A percentile compares a stretch with the other conserved stretches of the same genome.
phyloP scores from a whole-genome alignment of 2,888 invertebrate species.

The Apamea anceps region DNA sequence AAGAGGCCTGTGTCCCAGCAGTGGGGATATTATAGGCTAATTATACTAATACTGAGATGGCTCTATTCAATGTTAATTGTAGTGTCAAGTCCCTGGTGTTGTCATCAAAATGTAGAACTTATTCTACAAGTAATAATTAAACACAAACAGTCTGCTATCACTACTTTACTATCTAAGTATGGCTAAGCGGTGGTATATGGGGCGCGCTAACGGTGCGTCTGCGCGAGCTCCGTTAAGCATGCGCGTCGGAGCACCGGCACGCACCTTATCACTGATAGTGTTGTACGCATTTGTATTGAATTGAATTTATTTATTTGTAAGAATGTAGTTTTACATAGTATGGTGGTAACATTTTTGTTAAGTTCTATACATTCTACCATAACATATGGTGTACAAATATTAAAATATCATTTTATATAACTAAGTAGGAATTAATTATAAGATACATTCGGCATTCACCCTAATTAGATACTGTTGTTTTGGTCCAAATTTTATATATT shows the following conservation, averaged over 20 bases:
- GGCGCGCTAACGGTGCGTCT: conserved; percentile 71
- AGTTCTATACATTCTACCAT: too few relatives aligned
- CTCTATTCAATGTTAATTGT: background rate
- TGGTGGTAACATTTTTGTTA: too few relatives aligned
- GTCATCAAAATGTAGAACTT: background rate
- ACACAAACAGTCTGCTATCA: background rate
- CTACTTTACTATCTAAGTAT: conserved; percentile 10
- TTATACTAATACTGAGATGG: background rate
- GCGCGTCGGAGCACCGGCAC: conserved; percentile 43
- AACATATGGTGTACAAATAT: too few relatives aligned
- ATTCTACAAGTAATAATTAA: background rate
- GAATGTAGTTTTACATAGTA: too few relatives aligned
- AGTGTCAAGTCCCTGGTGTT: background rate
- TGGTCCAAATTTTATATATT: too few relatives aligned
- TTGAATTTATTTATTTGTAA: too few relatives aligned
- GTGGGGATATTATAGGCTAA: background rate
- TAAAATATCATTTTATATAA: too few relatives aligned
- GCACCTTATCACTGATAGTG: conserved; percentile 55
- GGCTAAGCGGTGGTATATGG: conserved; percentile 67
- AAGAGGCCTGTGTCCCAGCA: background rate
- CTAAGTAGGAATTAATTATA: too few relatives aligned
- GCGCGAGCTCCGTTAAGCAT: conserved; percentile 70
- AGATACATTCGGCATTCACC: too few relatives aligned
- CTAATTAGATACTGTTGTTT: too few relatives aligned
- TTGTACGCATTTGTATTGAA: background rate